phyloP scores from a whole-genome alignment of 2,113 vertebrate species.

The Elephantulus edwardii region DNA sequence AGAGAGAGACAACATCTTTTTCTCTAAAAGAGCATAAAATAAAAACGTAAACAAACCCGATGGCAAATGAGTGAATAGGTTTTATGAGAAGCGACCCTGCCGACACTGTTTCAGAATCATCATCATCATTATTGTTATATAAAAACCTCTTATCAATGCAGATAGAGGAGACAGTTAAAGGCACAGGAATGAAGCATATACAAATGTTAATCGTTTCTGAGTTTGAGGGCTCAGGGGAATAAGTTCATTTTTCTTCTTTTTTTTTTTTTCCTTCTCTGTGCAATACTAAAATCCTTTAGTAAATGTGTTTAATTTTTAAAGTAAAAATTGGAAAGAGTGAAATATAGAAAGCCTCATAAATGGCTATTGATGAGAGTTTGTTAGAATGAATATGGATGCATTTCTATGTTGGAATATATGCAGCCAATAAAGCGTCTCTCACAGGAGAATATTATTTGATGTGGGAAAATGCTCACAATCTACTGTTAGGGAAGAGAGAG shows the following conservation, averaged over 20 bases:
- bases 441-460: neutral
- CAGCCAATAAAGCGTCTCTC: neutral
- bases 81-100: neutral
- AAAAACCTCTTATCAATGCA: neutral
- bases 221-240: neutral
- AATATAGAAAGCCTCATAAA: neutral
- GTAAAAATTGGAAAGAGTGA: neutral
- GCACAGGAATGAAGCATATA: rapidly evolving
- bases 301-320: neutral
- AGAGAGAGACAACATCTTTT: no score
- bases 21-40: neutral
- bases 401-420: neutral
- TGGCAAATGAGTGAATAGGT: neutral
- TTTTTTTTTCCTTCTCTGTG: neutral
- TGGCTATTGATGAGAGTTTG: neutral
- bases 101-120: neutral
- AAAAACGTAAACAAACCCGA: neutral
- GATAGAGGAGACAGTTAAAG: neutral
- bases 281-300: neutral
- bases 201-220: neutral
- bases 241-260: neutral
- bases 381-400: neutral
- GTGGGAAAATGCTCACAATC: neutral
- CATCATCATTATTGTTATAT: neutral
- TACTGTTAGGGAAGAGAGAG: neutral